Base-by-base conservation (phyloP, 1,140 invertebrate genomes). In the Acromyrmex heyeri region DNA sequence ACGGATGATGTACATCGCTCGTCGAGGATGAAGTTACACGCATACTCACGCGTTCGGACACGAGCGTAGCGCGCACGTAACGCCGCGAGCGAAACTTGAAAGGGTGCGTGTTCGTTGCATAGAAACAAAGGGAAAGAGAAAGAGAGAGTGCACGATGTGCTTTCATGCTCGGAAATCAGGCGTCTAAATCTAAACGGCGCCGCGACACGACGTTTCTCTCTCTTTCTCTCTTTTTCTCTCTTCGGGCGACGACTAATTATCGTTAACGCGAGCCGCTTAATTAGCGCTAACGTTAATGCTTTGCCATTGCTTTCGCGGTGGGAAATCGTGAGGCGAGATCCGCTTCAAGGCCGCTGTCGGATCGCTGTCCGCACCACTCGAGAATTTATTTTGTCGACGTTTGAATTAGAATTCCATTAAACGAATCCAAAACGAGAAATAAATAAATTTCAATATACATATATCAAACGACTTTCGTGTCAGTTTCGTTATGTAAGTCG, bases 101-200 rank as follows among this genome's bases (percentile, higher is more conserved):
- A 92, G 89, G 89, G 86, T 88, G 91, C 78, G 85, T 82, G 82
- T 50, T 48, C 30, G 59, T 18, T 79, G 53, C 59, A 67, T n/a
- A 38, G 64, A 67, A 34, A 79, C n/a, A 55, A 65, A 57, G 62
- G 30, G 30, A 57, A 64, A 81, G 77, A 67, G n/a, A 73, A 24
- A 59, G 34, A 79, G 77, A 67, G 62, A 67, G n/a, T 21, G 61
- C 70, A 53, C 64, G 50, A 65, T 70, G 89, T 79, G 86, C 91
- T 91, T 92, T 93, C 91, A 92, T 92, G 91, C 86, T 88, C n/a
- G 87, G 86, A 93, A 92, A 93, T 93, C 92, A 92, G 87, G 89
- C 92, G 92, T 93, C 91, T 93, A 93, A 93, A 93, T 93, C 92
- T 93, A 93, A 93, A 92, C 92, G 91, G 87, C 90, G 85, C 87